phyloP scores from a whole-genome alignment of 1,140 invertebrate genomes.

The Agrypnia vestita region DNA sequence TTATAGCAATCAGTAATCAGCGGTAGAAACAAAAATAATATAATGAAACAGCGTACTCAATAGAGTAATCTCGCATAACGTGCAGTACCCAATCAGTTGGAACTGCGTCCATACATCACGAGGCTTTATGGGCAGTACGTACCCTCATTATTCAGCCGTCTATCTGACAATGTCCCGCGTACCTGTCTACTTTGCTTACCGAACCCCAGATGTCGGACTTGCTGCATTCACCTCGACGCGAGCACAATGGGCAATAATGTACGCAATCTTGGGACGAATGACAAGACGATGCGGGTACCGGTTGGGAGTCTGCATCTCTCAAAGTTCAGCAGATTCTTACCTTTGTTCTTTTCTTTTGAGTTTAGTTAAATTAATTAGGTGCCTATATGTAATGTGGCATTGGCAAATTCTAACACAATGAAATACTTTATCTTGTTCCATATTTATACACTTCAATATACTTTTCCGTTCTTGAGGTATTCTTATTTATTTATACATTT shows the following conservation, averaged over 20 bases:
- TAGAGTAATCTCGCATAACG: not conserved
- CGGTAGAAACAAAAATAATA: too few relatives aligned
- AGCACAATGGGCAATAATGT: conserved; percentile 41
- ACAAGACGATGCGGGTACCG: not conserved
- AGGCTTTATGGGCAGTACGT: not conserved
- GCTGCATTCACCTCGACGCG: conserved; percentile 4
- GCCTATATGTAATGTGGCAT: too few relatives aligned
- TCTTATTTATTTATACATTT: too few relatives aligned
- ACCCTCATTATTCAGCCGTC: not conserved
- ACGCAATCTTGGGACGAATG: conserved; percentile 14
- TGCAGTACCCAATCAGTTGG: not conserved
- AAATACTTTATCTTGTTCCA: too few relatives aligned
- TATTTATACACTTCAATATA: too few relatives aligned
- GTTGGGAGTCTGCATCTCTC: too few relatives aligned
- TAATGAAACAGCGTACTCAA: not conserved
- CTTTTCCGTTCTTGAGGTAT: too few relatives aligned
- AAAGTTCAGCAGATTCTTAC: too few relatives aligned
- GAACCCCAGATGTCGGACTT: not conserved
- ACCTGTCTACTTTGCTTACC: conserved; percentile 6
- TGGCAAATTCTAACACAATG: too few relatives aligned
- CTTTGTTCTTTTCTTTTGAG: too few relatives aligned
- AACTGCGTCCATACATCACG: not conserved
- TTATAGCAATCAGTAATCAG: too few relatives aligned
- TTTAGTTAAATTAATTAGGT: too few relatives aligned
- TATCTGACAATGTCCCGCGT: not conserved